Percentiles rank a stretch among this genome's conserved stretches.
These are phyloP conservation scores for Archips xylosteana DNA, from an alignment of 2,888 invertebrate species.

Conservation along the genomic window DNA sequence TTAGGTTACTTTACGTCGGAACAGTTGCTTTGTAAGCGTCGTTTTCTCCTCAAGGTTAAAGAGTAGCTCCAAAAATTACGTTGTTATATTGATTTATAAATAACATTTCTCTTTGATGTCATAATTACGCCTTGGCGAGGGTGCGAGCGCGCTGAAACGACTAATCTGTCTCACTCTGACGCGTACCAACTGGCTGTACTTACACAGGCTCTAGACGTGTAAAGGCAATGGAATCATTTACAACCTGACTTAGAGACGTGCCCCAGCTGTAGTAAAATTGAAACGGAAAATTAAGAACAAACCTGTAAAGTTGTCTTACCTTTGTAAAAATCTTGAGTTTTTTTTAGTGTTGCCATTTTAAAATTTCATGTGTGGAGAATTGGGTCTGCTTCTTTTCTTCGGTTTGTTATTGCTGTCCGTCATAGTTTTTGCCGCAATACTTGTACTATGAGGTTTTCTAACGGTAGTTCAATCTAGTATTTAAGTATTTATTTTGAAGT, in stretches of 20 bases:
- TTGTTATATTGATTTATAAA: constrained; percentile 20
- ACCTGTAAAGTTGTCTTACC: neutral
- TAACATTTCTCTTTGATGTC: constrained; percentile 36
- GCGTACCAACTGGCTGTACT: constrained; percentile 39
- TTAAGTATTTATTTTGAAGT: no score
- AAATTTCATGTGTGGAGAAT: neutral
- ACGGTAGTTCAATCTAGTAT: no score
- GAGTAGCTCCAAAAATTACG: neutral
- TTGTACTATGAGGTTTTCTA: no score
- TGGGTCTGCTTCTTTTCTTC: no score
- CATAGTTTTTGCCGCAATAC: no score
- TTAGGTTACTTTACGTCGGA: constrained; percentile 3
- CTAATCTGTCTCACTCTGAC: constrained; percentile 38
- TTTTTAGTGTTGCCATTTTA: constrained; percentile 2
- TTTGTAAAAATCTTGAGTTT: neutral
- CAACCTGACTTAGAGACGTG: constrained; percentile 1
- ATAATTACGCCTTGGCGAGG: constrained; percentile 32
- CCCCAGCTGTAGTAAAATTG: neutral
- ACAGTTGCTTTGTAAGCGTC: neutral
- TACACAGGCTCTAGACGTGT: constrained; percentile 1
- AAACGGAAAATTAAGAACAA: neutral
- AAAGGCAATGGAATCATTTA: constrained; percentile 2
- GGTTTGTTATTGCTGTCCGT: no score
- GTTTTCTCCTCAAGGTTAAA: constrained; percentile 13
- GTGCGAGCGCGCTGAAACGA: constrained; percentile 32